Evolutionary conservation across 2,797 vertebrate species (phyloP).

Genomic region (Onychomys leucogaster): DNA sequence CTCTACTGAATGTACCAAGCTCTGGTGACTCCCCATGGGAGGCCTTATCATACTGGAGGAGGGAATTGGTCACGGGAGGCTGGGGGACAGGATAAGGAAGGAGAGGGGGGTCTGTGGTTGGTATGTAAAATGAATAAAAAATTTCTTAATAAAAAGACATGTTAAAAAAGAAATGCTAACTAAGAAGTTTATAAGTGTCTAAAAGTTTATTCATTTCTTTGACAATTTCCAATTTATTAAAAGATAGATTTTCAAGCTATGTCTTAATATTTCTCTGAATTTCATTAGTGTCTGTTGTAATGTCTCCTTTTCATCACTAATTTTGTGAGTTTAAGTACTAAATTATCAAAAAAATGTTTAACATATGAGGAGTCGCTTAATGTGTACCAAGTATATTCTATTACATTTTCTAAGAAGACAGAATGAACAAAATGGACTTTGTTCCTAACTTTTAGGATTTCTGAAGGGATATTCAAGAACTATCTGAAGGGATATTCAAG

Average conservation of each 20-base stretch:
- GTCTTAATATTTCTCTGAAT: background rate
- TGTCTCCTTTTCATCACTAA: background rate
- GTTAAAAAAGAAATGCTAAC: background rate
- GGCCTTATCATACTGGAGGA: no score
- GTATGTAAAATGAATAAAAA: no score
- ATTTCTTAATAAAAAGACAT: no score
- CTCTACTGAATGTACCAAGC: no score
- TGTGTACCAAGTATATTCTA: background rate
- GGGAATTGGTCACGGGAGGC: no score
- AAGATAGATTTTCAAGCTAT: background rate
- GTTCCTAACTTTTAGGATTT: constrained; percentile 16
- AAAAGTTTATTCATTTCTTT: background rate
- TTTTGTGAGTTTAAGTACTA: background rate
- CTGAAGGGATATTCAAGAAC: background rate
- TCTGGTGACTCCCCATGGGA: no score
- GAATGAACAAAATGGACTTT: background rate
- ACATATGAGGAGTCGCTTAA: background rate
- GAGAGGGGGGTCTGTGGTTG: no score
- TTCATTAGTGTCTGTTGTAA: background rate
- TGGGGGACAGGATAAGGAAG: no score
- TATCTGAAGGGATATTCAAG: background rate
- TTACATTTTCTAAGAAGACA: constrained; percentile 15
- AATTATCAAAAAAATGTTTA: background rate
- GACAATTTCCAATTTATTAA: background rate
- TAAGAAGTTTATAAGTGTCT: background rate